phyloP scores from a whole-genome alignment of 2,797 vertebrate species.

The Paratrypauchen microcephalus region DNA sequence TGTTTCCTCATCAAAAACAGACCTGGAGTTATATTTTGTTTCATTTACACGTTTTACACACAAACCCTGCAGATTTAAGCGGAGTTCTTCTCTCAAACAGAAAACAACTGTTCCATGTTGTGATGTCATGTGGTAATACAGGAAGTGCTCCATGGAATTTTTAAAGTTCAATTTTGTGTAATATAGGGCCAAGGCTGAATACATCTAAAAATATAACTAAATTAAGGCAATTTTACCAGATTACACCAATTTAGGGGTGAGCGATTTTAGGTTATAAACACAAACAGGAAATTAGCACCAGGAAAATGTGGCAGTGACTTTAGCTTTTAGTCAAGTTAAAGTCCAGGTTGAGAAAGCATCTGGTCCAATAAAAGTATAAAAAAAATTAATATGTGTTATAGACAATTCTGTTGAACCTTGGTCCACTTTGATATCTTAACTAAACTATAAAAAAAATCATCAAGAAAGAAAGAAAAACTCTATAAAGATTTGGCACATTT shows the following conservation, averaged over 20 bases:
- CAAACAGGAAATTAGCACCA: neutral
- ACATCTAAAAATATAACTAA: neutral
- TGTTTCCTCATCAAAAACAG: no score
- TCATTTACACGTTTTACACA: no score
- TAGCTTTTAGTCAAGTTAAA: neutral
- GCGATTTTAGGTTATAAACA: neutral
- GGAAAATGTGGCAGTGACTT: neutral
- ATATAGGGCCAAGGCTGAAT: constrained; percentile 8
- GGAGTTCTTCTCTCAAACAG: no score
- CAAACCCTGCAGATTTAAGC: no score
- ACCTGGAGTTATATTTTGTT: no score
- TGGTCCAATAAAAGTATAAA: no score
- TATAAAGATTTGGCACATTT: no score
- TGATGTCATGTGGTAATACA: no score
- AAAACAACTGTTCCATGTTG: no score
- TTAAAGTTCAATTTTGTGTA: no score
- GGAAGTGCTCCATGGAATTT: no score
- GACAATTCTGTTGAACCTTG: neutral
- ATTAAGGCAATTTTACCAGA: neutral
- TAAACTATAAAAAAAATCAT: neutral
- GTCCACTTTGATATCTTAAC: neutral
- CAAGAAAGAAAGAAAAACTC: neutral
- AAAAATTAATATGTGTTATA: neutral
- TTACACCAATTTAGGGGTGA: neutral
- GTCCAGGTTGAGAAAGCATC: neutral